These are phyloP conservation scores for Lasioglossum oenotherae DNA, from an alignment of 2,888 invertebrate genomes.

Conservation along the genomic window DNA sequence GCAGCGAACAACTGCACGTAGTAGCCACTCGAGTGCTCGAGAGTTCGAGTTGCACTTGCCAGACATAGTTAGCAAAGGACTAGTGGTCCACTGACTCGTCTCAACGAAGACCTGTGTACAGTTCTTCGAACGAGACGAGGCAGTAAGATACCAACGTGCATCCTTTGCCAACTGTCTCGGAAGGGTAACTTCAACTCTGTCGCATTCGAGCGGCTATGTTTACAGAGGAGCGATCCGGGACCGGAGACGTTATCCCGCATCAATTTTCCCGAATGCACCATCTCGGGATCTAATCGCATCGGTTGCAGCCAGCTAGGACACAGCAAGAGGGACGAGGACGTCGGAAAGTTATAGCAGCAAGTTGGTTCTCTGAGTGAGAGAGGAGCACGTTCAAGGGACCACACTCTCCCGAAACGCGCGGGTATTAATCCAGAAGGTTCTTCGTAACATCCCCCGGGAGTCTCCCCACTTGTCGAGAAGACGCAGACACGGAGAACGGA, in stretches of 20 bases:
- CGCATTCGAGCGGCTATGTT: not conserved
- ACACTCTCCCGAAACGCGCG: not conserved
- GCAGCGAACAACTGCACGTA: not conserved
- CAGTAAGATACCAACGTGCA: not conserved
- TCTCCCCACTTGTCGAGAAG: conserved; percentile 54
- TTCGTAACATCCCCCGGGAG: conserved; percentile 66
- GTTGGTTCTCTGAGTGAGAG: not conserved
- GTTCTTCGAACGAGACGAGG: not conserved
- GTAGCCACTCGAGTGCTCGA: not conserved
- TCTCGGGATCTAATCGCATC: not conserved
- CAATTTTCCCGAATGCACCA: not conserved
- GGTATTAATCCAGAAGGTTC: conserved; percentile 68
- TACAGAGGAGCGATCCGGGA: not conserved
- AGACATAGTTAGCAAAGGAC: not conserved
- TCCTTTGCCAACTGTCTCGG: not conserved
- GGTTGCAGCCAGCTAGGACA: not conserved
- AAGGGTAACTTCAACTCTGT: not conserved
- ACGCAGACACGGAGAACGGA: conserved; percentile 30
- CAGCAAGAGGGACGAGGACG: not conserved
- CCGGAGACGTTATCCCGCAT: not conserved
- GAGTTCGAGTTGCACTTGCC: not conserved
- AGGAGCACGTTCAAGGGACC: not conserved
- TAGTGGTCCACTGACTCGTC: not conserved
- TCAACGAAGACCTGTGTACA: no score
- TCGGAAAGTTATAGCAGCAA: conserved; percentile 23